Base-by-base conservation (phyloP, 1,140 invertebrate species). In the Chelonus insularis region DNA sequence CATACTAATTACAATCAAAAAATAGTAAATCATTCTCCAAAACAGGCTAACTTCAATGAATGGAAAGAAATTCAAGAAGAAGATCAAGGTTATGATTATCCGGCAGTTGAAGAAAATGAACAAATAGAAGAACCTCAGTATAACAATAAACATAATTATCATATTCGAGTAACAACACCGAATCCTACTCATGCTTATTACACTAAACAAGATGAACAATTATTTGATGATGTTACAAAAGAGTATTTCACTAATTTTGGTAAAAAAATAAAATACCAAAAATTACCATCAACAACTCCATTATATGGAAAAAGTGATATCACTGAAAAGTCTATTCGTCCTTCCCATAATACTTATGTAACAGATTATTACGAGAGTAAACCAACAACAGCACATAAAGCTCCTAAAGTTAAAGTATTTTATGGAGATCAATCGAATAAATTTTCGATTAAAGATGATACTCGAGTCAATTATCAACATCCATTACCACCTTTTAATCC, bases 241-340 rank as follows among this genome's bases (percentile, higher is more conserved):
- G 89, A 89, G 64, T 90, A 89, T 50, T 90, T 91, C 64, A 89
- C 88, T 20, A 84, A 88, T 60, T 91, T 91, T 64, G 90, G 90
- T 0, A 87, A 90, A 67, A 91, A 90, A 73, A 68, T 91, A 1
- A 65, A 67, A 2, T 82, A 83, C 47, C 79, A 81, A 65, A 74
- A 71, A 9, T 64, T 80, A 62, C 76, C 58, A 62, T 80, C 68
- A 69, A 89, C 82, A 18, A 86, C 73, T 50, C 85, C 83, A 34
- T 81, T 72, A 34, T 86, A 85, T 50, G 74, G 80, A 2, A 82
- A 82, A 48, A 78, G 79, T 1, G 81, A 76, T 65, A 80, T 66
- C 54, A 84, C 78, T 39, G 82, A 75, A 62, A 72, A 69, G 11
- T 79, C 69, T 14, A 75, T 7, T 4, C 18, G 72, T 61, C 83